Evolutionary conservation across 64 coral and sea anemone species (phyloP), one percentile per base, ranked within the genome.

Genomic region (Actinia tenebrosa): DNA sequence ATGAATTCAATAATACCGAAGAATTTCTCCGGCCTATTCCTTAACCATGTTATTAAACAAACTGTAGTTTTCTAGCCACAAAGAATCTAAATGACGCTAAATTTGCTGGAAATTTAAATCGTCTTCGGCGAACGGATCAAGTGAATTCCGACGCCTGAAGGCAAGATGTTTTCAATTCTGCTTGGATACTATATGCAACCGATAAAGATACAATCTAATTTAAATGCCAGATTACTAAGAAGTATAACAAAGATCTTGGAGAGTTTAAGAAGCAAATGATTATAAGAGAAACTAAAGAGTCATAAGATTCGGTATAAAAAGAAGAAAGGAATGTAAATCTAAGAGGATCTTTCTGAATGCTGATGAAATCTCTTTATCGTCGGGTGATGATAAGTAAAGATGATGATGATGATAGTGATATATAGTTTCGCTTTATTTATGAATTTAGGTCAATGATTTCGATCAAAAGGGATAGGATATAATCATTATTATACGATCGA

Each of bases 31-130:
- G n/a, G 5, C 15, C 7, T 66, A 7, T 66, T 66, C 22, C 20
- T 66, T 66, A 66, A 66, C 22, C 63, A 18, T 66, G 63, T 66
- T 66, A 66, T 66, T 66, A 42, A 75, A 75, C 69, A 11, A 75
- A 42, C 69, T 75, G 17, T 20, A 66, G 19, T 25, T 75, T 30
- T 75, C 7, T 10, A 3, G n/a, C 69, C 69, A 27, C 25, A 75
- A n/a, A 27, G 26, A 30, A 27, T 75, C 26, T 75, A 30, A 75
- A 75, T 42, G 7, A 14, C 4, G 69, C 25, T 25, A 42, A 75
- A 30, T 75, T 75, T 75, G 8, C 69, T 75, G 69, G 25, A 42
- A 75, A 75, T 75, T 75, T 75, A 27, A 75, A 75, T 75, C 69
- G 10, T 75, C 53, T 3, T 42, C 77, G 15, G 77, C 44, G 79